phyloP scores from a whole-genome alignment of 2,113 vertebrate genomes.

The Phalacrocorax carbo region DNA sequence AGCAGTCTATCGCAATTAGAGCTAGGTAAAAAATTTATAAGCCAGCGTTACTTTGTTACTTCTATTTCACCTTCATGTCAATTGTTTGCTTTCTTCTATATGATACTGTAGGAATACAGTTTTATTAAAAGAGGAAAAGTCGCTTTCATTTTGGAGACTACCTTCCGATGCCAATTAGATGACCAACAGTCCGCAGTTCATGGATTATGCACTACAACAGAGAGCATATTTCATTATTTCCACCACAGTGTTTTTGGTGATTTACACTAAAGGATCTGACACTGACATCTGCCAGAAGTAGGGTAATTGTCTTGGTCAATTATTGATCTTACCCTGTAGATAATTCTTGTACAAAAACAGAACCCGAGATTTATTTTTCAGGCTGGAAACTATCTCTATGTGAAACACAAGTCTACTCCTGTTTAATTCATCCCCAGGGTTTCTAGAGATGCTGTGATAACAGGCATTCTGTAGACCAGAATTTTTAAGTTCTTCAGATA shows the following conservation, averaged over 20 bases:
- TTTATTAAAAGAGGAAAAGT: neutral
- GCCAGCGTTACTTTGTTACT: neutral
- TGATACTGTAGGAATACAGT: neutral
- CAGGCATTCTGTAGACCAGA: neutral
- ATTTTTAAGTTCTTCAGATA: neutral
- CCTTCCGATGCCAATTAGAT: neutral
- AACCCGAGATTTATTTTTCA: neutral
- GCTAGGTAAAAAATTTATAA: neutral
- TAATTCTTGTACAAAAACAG: neutral
- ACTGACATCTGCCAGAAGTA: neutral
- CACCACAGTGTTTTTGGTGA: neutral
- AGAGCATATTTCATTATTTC: neutral
- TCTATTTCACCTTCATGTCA: neutral
- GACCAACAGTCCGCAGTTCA: neutral
- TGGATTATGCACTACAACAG: neutral
- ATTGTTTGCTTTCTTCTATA: neutral
- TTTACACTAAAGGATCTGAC: neutral
- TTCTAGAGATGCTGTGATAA: neutral
- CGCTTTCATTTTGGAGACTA: neutral
- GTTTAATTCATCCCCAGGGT: neutral
- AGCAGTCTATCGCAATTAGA: neutral
- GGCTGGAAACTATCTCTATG: neutral
- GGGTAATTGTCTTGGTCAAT: neutral
- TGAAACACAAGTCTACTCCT: neutral
- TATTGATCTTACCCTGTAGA: neutral